Conservation (phyloP, 2,113 vertebrate genomes). For the Lethenteron camtschaticum region DNA sequence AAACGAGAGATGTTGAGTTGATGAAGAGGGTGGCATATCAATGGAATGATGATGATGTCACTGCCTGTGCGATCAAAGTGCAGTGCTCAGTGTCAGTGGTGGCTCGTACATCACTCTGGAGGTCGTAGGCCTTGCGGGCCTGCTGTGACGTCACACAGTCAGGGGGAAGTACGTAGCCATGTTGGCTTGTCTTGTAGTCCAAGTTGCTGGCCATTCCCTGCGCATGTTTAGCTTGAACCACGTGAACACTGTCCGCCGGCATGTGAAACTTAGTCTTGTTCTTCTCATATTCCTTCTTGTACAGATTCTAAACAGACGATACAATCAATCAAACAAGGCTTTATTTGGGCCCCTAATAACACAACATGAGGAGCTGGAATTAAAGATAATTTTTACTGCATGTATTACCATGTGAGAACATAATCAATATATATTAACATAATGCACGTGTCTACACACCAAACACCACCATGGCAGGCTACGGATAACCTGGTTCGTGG, state of each 20-base stretch:
- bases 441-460: too few species aligned
- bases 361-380: too few species aligned
- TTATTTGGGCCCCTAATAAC: too few species aligned
- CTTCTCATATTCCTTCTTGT: slow-evolving; percentile 70
- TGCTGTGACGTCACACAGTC: slow-evolving; percentile 40
- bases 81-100: background rate
- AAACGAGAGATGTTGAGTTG: too few species aligned
- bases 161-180: slow-evolving; percentile 41
- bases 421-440: too few species aligned
- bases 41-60: background rate
- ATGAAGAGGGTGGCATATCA: background rate
- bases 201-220: slow-evolving; percentile 35
- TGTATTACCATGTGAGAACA: too few species aligned
- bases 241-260: slow-evolving; percentile 57
- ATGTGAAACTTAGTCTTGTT: slow-evolving; percentile 58
- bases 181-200: slow-evolving; percentile 42
- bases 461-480: too few species aligned
- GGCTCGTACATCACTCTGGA: slow-evolving; percentile 31
- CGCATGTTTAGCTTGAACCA: slow-evolving; percentile 50
- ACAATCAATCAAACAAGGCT: background rate
- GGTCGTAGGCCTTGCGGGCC: slow-evolving; percentile 34
- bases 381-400: too few species aligned
- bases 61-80: background rate
- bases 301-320: slow-evolving; percentile 15
- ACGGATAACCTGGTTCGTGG: too few species aligned